Evolutionary conservation across 2,113 vertebrate species (phyloP).

Genomic region (Arvicanthis niloticus): DNA sequence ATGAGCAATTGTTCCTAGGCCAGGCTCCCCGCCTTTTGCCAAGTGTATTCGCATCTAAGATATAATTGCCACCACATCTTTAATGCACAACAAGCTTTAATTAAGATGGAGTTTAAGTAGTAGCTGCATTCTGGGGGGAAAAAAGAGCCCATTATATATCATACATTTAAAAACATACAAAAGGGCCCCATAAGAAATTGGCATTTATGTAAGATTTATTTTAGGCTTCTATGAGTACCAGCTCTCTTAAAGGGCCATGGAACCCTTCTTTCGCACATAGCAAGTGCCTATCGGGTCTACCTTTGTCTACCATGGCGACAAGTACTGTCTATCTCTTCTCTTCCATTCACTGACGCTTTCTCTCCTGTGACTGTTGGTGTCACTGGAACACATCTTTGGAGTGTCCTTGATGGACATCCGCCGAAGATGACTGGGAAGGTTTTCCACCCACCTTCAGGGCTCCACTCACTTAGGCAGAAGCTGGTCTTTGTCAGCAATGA

Average conservation of each 20-base stretch:
- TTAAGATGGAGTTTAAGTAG: conserved; percentile 73
- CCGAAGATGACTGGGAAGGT: not conserved
- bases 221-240: conserved; percentile 39
- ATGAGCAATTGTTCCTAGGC: conserved; percentile 71
- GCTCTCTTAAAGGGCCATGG: conserved; percentile 62
- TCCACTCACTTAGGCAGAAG: not conserved
- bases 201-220: conserved; percentile 75
- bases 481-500: not conserved
- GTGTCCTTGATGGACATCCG: conserved; percentile 17
- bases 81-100: conserved; percentile 71
- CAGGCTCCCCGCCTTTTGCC: conserved; percentile 53
- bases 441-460: not conserved
- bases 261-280: not conserved
- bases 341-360: not conserved
- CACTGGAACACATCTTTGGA: not conserved
- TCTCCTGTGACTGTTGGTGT: not conserved
- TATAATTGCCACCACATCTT: conserved; percentile 70
- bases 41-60: conserved; percentile 29
- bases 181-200: conserved; percentile 54
- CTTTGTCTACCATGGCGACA: not conserved
- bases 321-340: not conserved
- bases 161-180: conserved; percentile 43
- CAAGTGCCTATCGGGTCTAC: not conserved
- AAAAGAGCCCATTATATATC: conserved; percentile 69
- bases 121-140: conserved; percentile 50